Percentiles rank a stretch among this genome's conserved stretches.
Conservation (phyloP, 2,113 vertebrate species). For the Oryzias curvinotus region DNA sequence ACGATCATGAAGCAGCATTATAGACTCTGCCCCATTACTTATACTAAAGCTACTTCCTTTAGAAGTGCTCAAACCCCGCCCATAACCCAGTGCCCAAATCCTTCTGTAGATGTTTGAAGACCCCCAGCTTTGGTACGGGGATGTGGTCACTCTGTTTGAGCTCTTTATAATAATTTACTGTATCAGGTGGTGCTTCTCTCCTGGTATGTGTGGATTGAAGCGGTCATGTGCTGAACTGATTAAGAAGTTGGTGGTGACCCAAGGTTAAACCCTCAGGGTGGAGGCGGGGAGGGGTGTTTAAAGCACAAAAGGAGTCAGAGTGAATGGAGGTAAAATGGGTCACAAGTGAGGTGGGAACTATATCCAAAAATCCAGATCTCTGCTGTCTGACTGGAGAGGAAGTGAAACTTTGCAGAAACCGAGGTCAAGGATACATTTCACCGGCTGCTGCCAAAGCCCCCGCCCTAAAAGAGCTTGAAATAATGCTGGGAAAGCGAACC, state of each 20-base stretch:
- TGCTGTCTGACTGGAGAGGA: conserved; percentile 33
- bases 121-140: conserved; percentile 56
- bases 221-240: conserved; percentile 76
- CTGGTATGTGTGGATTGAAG: conserved; percentile 73
- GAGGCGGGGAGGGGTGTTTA: background rate
- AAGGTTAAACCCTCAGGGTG: conserved; percentile 68
- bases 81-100: conserved; percentile 61
- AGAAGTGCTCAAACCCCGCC: conserved; percentile 65
- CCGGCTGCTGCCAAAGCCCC: conserved; percentile 1
- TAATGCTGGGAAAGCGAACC: conserved; percentile 40
- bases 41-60: conserved; percentile 60
- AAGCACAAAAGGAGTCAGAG: conserved; percentile 45
- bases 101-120: conserved; percentile 69
- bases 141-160: conserved; percentile 62
- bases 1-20: conserved; percentile 56
- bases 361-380: conserved; percentile 1
- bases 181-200: conserved; percentile 73
- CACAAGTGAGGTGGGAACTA: conserved; percentile 35
- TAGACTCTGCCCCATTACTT: conserved; percentile 43
- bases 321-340: conserved; percentile 50
- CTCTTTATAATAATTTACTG: conserved; percentile 73
- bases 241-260: conserved; percentile 70
- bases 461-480: conserved; percentile 14
- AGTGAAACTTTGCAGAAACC: conserved; percentile 44
- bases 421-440: conserved; percentile 34